Conservation (phyloP, 2,888 invertebrate genomes). For the Melitaea athalia region DNA sequence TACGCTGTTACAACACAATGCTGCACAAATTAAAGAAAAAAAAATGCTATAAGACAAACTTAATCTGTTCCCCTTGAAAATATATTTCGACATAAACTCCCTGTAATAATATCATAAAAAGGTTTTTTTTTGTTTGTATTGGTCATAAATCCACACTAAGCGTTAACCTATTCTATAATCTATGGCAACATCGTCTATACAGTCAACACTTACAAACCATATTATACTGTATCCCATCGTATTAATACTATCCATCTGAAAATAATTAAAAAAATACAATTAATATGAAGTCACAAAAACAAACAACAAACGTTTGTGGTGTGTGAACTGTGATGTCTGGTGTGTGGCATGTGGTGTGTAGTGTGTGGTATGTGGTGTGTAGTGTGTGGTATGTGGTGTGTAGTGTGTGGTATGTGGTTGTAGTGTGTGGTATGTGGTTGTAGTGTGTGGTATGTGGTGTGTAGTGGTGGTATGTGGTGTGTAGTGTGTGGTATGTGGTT, state of each 20-base stretch:
- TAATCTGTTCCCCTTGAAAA: constrained; percentile 2
- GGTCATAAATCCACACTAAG: constrained; percentile 42
- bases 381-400: too few species aligned
- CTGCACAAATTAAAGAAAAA: neutral
- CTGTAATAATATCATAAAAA: neutral
- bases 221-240: constrained; percentile 25
- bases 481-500: too few species aligned
- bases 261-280: neutral
- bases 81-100: neutral
- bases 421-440: too few species aligned
- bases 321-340: too few species aligned
- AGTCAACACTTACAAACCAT: constrained; percentile 43
- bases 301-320: too few species aligned
- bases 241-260: constrained; percentile 22
- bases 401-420: too few species aligned
- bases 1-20: neutral
- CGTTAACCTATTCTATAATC: constrained; percentile 46
- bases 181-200: constrained; percentile 68
- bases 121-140: neutral
- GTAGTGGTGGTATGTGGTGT: too few species aligned
- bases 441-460: too few species aligned
- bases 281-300: neutral
- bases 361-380: too few species aligned
- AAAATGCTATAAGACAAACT: neutral
- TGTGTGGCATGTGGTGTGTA: too few species aligned